Evolutionary conservation across 2,888 invertebrate genomes (phyloP).

Genomic region (Limnephilus rhombicus): DNA sequence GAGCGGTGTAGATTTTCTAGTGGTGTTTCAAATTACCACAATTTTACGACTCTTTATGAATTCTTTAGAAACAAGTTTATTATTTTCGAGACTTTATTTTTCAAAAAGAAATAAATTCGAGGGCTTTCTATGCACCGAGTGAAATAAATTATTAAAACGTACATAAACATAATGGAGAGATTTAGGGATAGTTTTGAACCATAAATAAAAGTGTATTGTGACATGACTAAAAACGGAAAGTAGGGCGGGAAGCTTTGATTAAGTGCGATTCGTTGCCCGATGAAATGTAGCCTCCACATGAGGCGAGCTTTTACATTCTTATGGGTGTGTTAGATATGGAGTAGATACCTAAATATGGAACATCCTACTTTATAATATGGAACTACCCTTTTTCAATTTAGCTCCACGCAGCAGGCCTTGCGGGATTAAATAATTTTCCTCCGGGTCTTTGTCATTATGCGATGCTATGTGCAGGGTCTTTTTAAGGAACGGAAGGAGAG

Average conservation of each 20-base stretch:
- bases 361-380: no score
- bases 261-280: not conserved
- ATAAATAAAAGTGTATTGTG: not conserved
- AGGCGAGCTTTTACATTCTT: not conserved
- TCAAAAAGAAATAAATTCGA: not conserved
- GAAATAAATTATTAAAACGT: not conserved
- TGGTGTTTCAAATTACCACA: not conserved
- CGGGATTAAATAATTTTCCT: no score
- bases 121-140: not conserved
- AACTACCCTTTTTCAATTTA: no score
- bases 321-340: not conserved
- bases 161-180: not conserved
- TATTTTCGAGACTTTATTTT: not conserved
- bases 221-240: not conserved
- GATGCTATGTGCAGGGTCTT: no score
- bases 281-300: not conserved
- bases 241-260: not conserved
- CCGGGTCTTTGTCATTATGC: no score
- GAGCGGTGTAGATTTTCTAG: not conserved
- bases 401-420: no score
- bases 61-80: conserved; percentile 14
- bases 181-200: not conserved
- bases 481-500: no score
- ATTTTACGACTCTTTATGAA: conserved; percentile 19
- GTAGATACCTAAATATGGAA: no score